Evolutionary conservation across 2,113 vertebrate genomes (phyloP), one percentile per base, ranked within the genome.

Genomic region (Nerophis lumbriciformis): DNA sequence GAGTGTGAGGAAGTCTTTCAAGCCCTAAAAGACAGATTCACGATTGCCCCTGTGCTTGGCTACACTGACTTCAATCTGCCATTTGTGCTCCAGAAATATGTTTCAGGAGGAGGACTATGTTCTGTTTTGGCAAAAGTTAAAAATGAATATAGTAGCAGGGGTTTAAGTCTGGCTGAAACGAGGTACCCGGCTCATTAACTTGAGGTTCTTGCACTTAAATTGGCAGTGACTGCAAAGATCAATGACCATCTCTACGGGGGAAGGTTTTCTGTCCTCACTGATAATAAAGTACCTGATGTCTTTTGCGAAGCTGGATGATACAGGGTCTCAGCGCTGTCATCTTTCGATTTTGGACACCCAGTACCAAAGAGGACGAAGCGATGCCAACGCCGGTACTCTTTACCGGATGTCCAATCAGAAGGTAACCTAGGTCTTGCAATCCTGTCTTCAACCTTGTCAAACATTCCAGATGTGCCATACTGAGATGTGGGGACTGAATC

Each of bases 201-300:
- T 39, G 38, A 39, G 8, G 6, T 39, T 8, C 5, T 39, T 6
- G 38, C 38, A 39, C 4, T 39, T 5, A 39, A 28, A 28, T 3
- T 1, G 28, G 28, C 28, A 28, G 28, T 28, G 28, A 28, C 2
- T 28, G 28, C 28, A 28, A 39, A 39, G 58, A 64, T 68, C 19
- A 48, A 61, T 13, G 66, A 69, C 58, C 62, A 58, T 6, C 53
- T 75, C 1, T 63, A 63, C 38, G 59, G 59, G 8, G 1, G 1
- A 1, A 45, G 7, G 0, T 70, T 70, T 28, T 66, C 59, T 0
- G 63, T 66, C 5, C 21, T 10, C 6, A 67, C 55, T 9, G 73
- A 67, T 9, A 75, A 63, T 8, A 6, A 53, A 73, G 15, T 66
- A 62, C 53, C 48, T 66, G 0, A 66, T 52, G 58, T 59, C 4